Base-by-base conservation (phyloP, 2,888 invertebrate species). In the Ochropleura leucogaster region DNA sequence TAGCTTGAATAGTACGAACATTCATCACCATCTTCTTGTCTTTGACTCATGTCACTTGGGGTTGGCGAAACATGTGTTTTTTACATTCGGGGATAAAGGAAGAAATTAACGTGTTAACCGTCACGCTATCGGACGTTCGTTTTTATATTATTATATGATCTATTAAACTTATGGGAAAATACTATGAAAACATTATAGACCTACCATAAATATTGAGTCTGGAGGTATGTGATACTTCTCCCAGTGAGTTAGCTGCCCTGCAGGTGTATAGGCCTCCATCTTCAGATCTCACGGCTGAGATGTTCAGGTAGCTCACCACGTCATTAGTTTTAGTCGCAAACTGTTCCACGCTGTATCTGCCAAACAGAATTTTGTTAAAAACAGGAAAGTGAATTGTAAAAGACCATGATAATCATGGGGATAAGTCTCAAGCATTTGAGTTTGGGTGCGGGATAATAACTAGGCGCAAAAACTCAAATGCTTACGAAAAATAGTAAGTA, bases 241-340 rank as follows among this genome's bases (percentile, higher is more conserved):
- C 98, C 77, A 98, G 97, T 6, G 98, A 97, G 94, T 98, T 98
- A 77, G 97, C 97, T 3, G 98, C 98, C 74, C 97, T 96, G 94
- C 99, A 99, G 30, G 98, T 98, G 94, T 99, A 99, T 53, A 98
- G 97, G 0, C 98, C 99, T 5, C 98, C 98, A 90, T 99, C 98
- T 89, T 98, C 98, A 2, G 98, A 97, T 46, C 98, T 97, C 59
- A 98, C 98, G 57, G 97, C 97, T 42, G 98, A 97, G 89, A 98
- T 98, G 96, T 98, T 98, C 87, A 98, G 97, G 95, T 98, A 98
- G 94, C 98, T 98, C 89, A 98, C 98, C 79, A 98, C 98, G 90
- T 98, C 98, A 80, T 98, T 98, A 46, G 97, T 97, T 89, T 98
- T 97, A 85, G 98, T 98, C 62, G 98, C 98, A 92, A 98, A 98